phyloP scores from a whole-genome alignment of 1,140 invertebrate species.

The Steinernema khuongi region DNA sequence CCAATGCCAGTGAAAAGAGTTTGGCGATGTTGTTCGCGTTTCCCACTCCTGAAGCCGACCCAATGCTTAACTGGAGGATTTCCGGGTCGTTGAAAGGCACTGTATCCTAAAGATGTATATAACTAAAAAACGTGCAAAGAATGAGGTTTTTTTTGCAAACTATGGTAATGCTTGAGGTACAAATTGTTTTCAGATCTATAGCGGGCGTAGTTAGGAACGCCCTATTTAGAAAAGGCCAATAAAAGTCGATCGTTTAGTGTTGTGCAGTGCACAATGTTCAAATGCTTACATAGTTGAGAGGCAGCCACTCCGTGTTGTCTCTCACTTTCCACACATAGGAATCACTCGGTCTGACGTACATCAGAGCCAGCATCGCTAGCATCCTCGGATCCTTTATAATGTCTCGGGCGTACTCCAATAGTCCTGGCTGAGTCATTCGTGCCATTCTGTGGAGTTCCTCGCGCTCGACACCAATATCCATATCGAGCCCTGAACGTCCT shows the following conservation, averaged over 20 bases:
- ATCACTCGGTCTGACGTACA: constrained; percentile 24
- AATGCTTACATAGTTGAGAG: constrained; percentile 16
- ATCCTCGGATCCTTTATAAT: constrained; percentile 32
- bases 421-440: constrained; percentile 28
- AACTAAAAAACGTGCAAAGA: too few species aligned
- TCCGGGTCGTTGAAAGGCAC: constrained; percentile 39
- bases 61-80: constrained; percentile 21
- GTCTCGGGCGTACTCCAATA: constrained; percentile 32
- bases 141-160: too few species aligned
- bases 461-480: constrained; percentile 27
- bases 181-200: too few species aligned
- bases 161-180: too few species aligned
- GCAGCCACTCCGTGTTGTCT: constrained; percentile 31
- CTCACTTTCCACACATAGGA: constrained; percentile 22
- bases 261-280: background rate
- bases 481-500: constrained; percentile 25
- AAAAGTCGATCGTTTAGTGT: too few species aligned
- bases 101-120: constrained; percentile 28
- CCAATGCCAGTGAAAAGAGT: constrained; percentile 37
- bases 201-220: too few species aligned
- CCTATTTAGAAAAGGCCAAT: too few species aligned
- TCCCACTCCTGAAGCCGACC: constrained; percentile 42
- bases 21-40: constrained; percentile 51
- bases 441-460: constrained; percentile 23
- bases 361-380: constrained; percentile 31